Evolutionary conservation across 2,888 invertebrate species (phyloP).

Genomic region (Thelaira solivaga): DNA sequence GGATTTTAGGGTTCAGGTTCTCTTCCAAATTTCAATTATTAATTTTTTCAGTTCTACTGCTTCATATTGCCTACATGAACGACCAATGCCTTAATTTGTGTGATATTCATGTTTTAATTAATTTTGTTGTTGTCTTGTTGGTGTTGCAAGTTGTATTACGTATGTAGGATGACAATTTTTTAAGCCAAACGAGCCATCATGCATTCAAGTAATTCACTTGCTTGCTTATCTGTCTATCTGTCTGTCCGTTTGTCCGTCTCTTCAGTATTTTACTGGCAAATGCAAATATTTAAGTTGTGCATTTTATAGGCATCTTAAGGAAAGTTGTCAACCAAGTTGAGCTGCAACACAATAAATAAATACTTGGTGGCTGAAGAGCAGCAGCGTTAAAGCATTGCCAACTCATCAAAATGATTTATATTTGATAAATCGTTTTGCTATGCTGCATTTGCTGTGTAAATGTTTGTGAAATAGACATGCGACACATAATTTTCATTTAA

Average conservation of each 20-base stretch:
- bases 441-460: slow-evolving; percentile 61
- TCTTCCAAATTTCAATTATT: no score
- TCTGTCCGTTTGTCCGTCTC: slow-evolving; percentile 45
- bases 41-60: no score
- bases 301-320: slow-evolving; percentile 1
- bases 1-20: no score
- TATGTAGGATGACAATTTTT: slow-evolving; percentile 53
- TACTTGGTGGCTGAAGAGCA: no score
- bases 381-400: slow-evolving; percentile 55
- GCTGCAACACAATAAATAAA: neutral
- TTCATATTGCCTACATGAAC: neutral
- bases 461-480: slow-evolving; percentile 59
- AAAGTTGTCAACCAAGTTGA: slow-evolving; percentile 45
- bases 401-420: slow-evolving; percentile 75
- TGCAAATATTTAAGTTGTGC: neutral
- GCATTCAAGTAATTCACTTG: slow-evolving; percentile 43
- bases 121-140: neutral
- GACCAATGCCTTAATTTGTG: neutral
- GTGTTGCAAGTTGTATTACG: slow-evolving; percentile 21
- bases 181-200: slow-evolving; percentile 32
- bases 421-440: slow-evolving; percentile 73
- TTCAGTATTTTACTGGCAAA: slow-evolving; percentile 19
- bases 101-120: neutral
- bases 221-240: slow-evolving; percentile 40
- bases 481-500: slow-evolving; percentile 60